These are phyloP conservation scores for Chionis minor DNA, from an alignment of 2,113 vertebrate genomes.

Conservation along the genomic window DNA sequence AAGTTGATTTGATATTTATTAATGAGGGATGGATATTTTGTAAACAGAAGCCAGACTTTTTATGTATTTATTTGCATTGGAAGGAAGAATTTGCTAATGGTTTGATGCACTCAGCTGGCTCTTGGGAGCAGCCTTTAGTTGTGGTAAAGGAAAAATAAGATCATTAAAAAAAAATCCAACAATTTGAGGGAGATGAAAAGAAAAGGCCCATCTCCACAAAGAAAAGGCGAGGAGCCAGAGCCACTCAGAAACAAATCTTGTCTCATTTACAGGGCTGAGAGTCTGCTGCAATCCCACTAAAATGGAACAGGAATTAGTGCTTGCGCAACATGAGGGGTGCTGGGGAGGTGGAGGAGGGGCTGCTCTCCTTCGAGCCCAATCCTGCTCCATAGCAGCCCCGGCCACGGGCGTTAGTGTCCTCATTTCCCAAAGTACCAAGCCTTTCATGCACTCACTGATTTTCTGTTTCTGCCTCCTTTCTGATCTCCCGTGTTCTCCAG, in stretches of 20 bases:
- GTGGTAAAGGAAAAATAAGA: not conserved
- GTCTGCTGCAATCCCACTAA: not conserved
- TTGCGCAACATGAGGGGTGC: not conserved
- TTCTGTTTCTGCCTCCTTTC: not conserved
- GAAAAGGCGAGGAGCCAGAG: not conserved
- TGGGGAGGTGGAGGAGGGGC: not conserved
- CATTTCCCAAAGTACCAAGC: not conserved
- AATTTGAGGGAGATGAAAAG: not conserved
- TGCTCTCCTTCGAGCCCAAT: accelerated
- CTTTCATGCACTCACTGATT: not conserved
- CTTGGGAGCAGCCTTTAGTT: constrained; percentile 17
- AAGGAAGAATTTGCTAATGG: constrained; percentile 49
- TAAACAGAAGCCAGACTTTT: not conserved
- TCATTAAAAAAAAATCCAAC: not conserved
- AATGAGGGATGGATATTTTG: not conserved
- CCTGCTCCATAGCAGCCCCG: not conserved
- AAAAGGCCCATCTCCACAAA: not conserved
- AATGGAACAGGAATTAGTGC: not conserved
- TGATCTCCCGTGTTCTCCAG: not conserved
- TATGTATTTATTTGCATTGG: not conserved
- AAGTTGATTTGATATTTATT: constrained; percentile 14
- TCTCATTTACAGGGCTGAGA: not conserved
- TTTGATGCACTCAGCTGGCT: constrained; percentile 45
- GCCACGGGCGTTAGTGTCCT: accelerated
- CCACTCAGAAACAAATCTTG: not conserved